Evolutionary conservation across 1,140 invertebrate species (phyloP), one percentile per base, ranked within the genome.

Genomic region (Yoshiicerus persimilis): DNA sequence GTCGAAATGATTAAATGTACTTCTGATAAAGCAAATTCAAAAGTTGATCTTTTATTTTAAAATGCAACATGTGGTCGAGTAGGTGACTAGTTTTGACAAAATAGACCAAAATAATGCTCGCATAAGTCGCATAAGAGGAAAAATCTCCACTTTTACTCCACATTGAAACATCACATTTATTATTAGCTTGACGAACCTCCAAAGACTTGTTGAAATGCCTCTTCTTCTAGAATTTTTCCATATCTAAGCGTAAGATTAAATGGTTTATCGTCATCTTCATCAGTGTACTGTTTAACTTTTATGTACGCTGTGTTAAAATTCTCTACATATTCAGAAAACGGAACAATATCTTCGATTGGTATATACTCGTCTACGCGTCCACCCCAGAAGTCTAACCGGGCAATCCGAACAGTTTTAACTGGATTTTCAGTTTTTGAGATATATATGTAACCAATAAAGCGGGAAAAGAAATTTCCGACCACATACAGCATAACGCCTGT

Each of bases 311-410:
- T 25, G 13, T 62, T 41, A 2, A 32, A 39, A 30, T 86, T 32
- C 5, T 16, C 11, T 6, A 30, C 25, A 16, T 41, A 34, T 13
- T 88, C 87, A n/a, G 23, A 27, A 16, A 88, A 30, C 4, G 84
- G 84, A 20, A 64, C 38, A 70, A 88, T 47, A 25, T 86, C 32
- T 36, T 88, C 25, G 20, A 77, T 62, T 1, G 36, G 16, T 75
- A 38, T 2, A 30, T 36, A 66, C 34, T 77, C 66, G 56, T 88
- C 87, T 10, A 39, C 27, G 8, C 87, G 32, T 23, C 39, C 13
- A 8, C 87, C 87, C 87, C 87, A 88, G 70, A 88, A 88, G 23
- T 32, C 75, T 38, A 88, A 34, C 39, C 39, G 84, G 36, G 87
- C 87, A 25, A 88, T 38, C 23, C 80, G 83, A 10, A 88, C 39